phyloP scores from a whole-genome alignment of 2,113 vertebrate species.

The Pantherophis guttatus region DNA sequence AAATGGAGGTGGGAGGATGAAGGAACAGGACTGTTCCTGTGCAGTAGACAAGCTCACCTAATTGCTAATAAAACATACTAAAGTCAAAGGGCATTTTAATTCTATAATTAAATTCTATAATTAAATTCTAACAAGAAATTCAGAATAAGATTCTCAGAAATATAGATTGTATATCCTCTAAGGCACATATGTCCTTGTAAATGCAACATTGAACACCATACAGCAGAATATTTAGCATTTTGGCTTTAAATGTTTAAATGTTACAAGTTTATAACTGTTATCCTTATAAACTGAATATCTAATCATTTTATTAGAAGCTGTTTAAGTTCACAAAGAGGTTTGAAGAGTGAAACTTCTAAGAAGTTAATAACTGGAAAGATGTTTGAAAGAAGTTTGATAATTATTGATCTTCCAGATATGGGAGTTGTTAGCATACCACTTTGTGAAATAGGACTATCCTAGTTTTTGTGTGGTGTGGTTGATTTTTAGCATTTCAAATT shows the following conservation, averaged over 20 bases:
- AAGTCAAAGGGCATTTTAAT: not conserved
- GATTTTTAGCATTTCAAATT: not conserved
- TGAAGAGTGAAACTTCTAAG: not conserved
- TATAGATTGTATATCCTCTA: not conserved
- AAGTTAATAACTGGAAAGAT: not conserved
- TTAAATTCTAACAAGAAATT: not conserved
- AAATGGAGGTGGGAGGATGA: not conserved
- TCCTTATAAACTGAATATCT: not conserved
- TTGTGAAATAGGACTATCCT: not conserved
- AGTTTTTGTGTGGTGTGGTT: not conserved
- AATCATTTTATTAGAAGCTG: not conserved
- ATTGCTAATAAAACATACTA: not conserved
- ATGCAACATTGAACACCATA: not conserved
- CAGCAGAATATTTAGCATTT: not conserved
- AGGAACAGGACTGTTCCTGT: not conserved
- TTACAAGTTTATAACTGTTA: not conserved
- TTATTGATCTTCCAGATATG: not conserved
- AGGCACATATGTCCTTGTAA: not conserved
- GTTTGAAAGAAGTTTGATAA: not conserved
- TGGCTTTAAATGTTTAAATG: not conserved
- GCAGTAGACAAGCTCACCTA: not conserved
- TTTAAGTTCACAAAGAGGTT: not conserved
- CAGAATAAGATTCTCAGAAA: not conserved
- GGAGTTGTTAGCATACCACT: not conserved
- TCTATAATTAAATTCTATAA: too few relatives aligned